A percentile compares a stretch with the other conserved stretches of the same genome.
Conservation (phyloP, 1,140 invertebrate species). For the Drosophila novamexicana region DNA sequence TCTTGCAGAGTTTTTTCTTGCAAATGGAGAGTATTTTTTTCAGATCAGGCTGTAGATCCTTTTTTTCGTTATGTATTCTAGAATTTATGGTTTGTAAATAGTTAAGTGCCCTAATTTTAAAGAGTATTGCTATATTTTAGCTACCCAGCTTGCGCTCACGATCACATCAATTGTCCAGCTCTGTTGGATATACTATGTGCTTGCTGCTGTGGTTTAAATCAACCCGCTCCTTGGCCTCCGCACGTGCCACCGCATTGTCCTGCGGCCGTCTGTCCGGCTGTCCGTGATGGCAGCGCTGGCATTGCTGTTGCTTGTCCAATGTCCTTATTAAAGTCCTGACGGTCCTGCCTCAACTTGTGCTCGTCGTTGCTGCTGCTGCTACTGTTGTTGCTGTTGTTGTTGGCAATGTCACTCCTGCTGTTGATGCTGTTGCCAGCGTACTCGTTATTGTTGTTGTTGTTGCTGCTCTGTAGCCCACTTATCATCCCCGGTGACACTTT, state of each 20-base stretch:
- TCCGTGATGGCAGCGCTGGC: conserved; percentile 32
- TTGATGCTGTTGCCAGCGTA: conserved; percentile 48
- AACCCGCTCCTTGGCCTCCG: conserved; percentile 42
- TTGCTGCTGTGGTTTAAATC: conserved; percentile 38
- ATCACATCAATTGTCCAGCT: conserved; percentile 18
- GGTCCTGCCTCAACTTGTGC: conserved; percentile 74
- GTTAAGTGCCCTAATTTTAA: no score
- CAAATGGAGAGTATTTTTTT: no score
- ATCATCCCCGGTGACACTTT: conserved; percentile 84
- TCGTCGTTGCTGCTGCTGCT: conserved; percentile 51
- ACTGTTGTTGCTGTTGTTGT: conserved; percentile 46
- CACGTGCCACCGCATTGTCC: conserved; percentile 40
- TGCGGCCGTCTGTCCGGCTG: conserved; percentile 39
- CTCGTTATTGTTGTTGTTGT: conserved; percentile 31
- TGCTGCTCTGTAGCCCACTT: conserved; percentile 78
- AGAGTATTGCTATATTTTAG: no score
- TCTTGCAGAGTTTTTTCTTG: no score
- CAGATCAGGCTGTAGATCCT: no score
- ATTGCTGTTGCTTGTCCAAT: conserved; percentile 61
- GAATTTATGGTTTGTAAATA: no score
- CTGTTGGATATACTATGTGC: conserved; percentile 27
- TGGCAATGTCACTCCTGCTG: conserved; percentile 55
- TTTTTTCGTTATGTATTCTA: no score
- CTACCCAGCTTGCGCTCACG: neutral
- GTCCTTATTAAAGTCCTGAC: conserved; percentile 78